Evolutionary conservation across 2,888 invertebrate genomes (phyloP).

Genomic region (Polydrusus cervinus): DNA sequence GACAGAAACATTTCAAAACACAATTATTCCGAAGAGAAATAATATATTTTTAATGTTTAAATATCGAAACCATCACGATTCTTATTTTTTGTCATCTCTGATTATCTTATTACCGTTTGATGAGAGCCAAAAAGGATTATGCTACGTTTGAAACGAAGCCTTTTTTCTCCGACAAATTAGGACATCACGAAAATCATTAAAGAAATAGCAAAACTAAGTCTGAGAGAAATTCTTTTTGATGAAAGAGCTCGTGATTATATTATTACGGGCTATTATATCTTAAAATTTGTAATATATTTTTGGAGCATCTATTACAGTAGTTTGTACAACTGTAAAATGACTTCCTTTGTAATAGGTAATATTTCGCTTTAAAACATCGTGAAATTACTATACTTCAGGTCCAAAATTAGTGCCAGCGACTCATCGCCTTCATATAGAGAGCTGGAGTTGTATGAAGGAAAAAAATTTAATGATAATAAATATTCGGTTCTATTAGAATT

Average conservation of each 20-base stretch:
- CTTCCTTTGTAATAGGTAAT: no score
- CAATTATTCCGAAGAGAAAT: constrained; percentile 21
- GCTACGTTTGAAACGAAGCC: not conserved
- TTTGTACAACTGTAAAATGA: no score
- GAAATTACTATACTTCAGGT: no score
- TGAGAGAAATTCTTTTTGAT: constrained; percentile 17
- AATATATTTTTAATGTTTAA: constrained; percentile 20
- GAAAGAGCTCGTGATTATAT: not conserved
- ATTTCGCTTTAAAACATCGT: no score
- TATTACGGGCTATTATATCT: not conserved
- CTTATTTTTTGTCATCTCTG: constrained; percentile 27
- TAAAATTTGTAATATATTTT: not conserved
- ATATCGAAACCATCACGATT: constrained; percentile 25
- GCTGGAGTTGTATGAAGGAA: no score
- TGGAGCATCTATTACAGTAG: no score
- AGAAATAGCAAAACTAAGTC: constrained; percentile 6
- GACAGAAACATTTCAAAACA: constrained; percentile 8
- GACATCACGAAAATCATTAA: constrained; percentile 33
- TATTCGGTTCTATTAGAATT: no score
- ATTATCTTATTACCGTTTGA: constrained; percentile 21
- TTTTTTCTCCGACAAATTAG: constrained; percentile 8
- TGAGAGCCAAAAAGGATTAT: constrained; percentile 13
- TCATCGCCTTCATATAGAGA: no score
- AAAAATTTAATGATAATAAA: no score
- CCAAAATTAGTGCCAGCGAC: no score